These are phyloP conservation scores for Ceuthmochares aereus DNA, from an alignment of 2,113 vertebrate species.

Conservation along the genomic window DNA sequence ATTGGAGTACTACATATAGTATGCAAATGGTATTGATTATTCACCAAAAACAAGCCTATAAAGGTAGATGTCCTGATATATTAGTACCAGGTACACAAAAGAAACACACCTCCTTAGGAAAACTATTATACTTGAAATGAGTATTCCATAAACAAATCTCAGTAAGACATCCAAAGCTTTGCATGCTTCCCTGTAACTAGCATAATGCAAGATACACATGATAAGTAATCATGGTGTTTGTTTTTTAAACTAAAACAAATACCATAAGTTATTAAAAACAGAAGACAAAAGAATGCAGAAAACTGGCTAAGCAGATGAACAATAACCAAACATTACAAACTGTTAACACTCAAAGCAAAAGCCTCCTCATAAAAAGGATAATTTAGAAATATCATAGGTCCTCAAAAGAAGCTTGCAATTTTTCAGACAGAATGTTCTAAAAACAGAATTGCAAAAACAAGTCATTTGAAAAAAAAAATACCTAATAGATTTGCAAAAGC, in stretches of 20 bases:
- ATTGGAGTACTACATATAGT: background rate
- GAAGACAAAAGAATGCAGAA: background rate
- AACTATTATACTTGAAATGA: background rate
- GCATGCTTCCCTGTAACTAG: background rate
- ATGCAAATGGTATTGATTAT: background rate
- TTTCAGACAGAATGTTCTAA: background rate
- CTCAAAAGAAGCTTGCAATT: background rate
- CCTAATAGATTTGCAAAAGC: background rate
- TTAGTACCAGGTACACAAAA: background rate
- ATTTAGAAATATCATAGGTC: background rate
- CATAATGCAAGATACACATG: background rate
- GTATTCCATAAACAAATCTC: background rate
- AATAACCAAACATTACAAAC: background rate
- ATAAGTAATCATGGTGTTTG: background rate
- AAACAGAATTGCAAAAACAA: background rate
- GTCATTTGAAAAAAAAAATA: background rate
- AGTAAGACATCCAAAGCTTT: background rate
- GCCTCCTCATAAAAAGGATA: background rate
- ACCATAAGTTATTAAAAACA: fast-evolving
- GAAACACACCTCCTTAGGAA: background rate
- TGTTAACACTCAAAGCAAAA: background rate
- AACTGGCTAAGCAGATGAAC: background rate
- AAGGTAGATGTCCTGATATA: background rate
- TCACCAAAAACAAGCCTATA: background rate
- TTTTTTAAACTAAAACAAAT: background rate